Evolutionary conservation across 2,888 invertebrate genomes (phyloP).

Genomic region (Spodoptera exigua): DNA sequence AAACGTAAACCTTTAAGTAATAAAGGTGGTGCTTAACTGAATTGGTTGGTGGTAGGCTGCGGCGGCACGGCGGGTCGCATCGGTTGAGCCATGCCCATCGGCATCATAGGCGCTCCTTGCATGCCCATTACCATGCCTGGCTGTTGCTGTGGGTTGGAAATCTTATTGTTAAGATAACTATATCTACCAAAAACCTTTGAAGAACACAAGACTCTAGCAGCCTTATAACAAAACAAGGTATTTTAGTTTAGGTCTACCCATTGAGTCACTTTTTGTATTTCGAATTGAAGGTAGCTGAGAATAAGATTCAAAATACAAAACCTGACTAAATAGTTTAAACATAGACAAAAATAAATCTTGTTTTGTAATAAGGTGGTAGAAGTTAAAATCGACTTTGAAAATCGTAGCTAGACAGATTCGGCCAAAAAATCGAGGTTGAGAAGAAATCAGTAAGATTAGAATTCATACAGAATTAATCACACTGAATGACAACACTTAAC

Average conservation of each 20-base stretch:
- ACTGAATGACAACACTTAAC: slow-evolving; percentile 51
- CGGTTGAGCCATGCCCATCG: slow-evolving; percentile 78
- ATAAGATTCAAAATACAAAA: too few relatives aligned
- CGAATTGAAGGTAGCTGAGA: too few relatives aligned
- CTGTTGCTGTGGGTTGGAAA: slow-evolving; percentile 78
- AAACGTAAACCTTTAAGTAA: slow-evolving; percentile 57
- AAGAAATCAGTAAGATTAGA: slow-evolving; percentile 19
- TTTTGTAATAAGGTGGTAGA: too few relatives aligned
- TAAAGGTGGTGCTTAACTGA: slow-evolving; percentile 77
- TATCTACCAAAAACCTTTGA: not conserved
- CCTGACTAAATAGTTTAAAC: too few relatives aligned
- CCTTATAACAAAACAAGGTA: too few relatives aligned
- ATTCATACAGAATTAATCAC: slow-evolving; percentile 44
- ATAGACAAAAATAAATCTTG: too few relatives aligned
- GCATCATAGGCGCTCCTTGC: slow-evolving; percentile 79
- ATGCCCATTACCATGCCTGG: slow-evolving; percentile 87
- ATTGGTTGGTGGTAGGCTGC: slow-evolving; percentile 81
- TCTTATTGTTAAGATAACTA: slow-evolving; percentile 16
- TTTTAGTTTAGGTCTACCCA: too few relatives aligned
- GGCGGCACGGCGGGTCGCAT: slow-evolving; percentile 82
- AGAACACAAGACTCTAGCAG: too few relatives aligned
- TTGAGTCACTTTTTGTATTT: too few relatives aligned
- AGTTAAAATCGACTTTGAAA: slow-evolving; percentile 11
- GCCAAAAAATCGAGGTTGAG: slow-evolving; percentile 9
- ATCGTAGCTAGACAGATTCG: slow-evolving; percentile 10